Base-by-base conservation (phyloP, 2,888 invertebrate species). In the Tyria jacobaeae region DNA sequence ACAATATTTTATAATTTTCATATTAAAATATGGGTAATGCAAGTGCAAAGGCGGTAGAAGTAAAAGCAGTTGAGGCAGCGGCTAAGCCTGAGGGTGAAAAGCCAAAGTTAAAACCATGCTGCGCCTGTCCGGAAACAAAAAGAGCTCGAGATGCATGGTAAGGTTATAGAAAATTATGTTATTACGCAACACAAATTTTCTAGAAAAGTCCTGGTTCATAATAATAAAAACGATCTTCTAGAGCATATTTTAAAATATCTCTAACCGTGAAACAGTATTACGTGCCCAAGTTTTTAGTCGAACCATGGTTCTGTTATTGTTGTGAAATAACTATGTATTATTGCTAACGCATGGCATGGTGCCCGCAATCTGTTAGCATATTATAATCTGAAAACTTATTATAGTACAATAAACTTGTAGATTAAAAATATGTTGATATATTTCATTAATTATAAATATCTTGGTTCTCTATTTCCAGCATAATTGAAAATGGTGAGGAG, bases 101-200 rank as follows among this genome's bases (percentile, higher is more conserved):
- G 78, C 96, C 97, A 52, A 98, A 98, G 85, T 92, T 98, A 68
- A 99, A 99, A 86, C 97, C 99, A 4, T 99, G 99, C 83, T 99
- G 99, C 94, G 99, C 99, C 4, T 99, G 99, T 89, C 99, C 99
- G 0, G 99, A 99, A 92, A 99, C 99, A 0, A 99, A 98, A 89
- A 96, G 95, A 90, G 96, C 92, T 37, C 94, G 99, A 81, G 99
- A 99, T 94, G 96, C 96, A 71, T 99, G 99, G 99, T 99, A 95
- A 95, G 92, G 89, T 89, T 91, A 90, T 82, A 53, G 49, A 57
- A 62, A 53, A 51, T 37, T 14, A 35, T 52, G 76, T 60, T 61
- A 44, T 55, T 55, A 55, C 55, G 55, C 55, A 55, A 55, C 15
- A 55, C 15, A 41, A 47, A 44, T 66, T 74, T 69, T 61, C 57